These are phyloP conservation scores for Tenthredo livida DNA, from an alignment of 2,888 invertebrate species.

Conservation along the genomic window DNA sequence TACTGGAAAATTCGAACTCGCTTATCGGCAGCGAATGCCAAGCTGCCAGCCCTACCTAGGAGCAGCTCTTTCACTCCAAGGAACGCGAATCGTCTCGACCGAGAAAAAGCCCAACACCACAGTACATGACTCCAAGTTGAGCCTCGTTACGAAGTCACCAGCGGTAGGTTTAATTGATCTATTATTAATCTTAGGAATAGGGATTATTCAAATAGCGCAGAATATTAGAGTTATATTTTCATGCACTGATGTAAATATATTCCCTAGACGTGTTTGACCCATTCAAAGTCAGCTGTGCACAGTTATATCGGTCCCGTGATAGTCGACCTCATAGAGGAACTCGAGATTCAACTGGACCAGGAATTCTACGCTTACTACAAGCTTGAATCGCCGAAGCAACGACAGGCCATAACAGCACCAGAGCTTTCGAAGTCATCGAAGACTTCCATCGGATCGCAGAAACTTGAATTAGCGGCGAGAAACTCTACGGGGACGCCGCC, in stretches of 20 bases:
- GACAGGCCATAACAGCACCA: constrained; percentile 58
- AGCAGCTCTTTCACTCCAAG: constrained; percentile 85
- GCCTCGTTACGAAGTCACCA: constrained; percentile 67
- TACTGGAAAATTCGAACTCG: constrained; percentile 90
- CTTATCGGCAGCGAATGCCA: constrained; percentile 88
- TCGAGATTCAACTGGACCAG: constrained; percentile 79
- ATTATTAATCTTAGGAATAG: constrained; percentile 4
- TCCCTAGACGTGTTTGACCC: constrained; percentile 67
- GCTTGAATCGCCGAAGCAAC: constrained; percentile 64
- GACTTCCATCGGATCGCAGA: constrained; percentile 24
- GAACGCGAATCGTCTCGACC: constrained; percentile 81
- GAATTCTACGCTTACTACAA: constrained; percentile 72
- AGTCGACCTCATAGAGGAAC: constrained; percentile 84
- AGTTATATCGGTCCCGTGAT: constrained; percentile 84
- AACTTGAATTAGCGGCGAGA: neutral
- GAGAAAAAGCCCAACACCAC: constrained; percentile 75
- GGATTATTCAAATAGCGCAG: neutral
- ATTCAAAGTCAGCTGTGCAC: constrained; percentile 66
- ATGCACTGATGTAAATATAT: neutral
- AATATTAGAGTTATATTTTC: neutral
- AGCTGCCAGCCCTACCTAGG: constrained; percentile 91
- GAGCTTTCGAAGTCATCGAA: constrained; percentile 35
- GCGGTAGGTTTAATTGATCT: constrained; percentile 59
- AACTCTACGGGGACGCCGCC: constrained; percentile 9
- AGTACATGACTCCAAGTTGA: constrained; percentile 77